phyloP scores from a whole-genome alignment of 2,797 vertebrate species.

The Ispidina lecontei region DNA sequence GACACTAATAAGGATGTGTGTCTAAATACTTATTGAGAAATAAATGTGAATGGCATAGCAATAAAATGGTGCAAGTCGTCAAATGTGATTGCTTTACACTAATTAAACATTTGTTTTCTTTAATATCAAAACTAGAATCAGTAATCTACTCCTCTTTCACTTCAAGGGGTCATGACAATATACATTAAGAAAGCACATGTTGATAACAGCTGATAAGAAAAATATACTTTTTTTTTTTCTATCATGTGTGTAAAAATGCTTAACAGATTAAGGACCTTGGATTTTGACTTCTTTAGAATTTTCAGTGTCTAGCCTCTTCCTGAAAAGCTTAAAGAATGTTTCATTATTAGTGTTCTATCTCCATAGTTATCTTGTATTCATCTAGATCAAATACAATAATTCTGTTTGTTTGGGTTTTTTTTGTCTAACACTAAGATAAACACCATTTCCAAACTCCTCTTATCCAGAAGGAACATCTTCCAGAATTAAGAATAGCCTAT shows the following conservation, averaged over 20 bases:
- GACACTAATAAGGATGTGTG: neutral
- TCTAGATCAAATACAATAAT: neutral
- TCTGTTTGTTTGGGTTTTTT: neutral
- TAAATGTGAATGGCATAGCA: neutral
- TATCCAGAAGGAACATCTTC: neutral
- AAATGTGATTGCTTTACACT: neutral
- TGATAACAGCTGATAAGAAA: neutral
- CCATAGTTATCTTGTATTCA: neutral
- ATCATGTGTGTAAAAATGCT: neutral
- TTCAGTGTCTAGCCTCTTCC: neutral
- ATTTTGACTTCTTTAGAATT: neutral
- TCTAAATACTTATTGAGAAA: neutral
- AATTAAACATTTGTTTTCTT: neutral
- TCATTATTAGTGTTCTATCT: neutral
- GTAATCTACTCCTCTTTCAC: neutral
- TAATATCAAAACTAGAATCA: neutral
- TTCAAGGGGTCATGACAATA: neutral
- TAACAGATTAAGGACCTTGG: neutral
- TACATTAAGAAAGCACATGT: neutral
- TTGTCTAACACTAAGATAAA: neutral
- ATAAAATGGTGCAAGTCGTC: neutral
- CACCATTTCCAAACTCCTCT: neutral
- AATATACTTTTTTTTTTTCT: neutral
- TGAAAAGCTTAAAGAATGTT: neutral
- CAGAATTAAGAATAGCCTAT: neutral